Percentiles rank a stretch among this genome's conserved stretches.
phyloP scores from a whole-genome alignment of 2,113 vertebrate species.

The Romanogobio albipinnatus region DNA sequence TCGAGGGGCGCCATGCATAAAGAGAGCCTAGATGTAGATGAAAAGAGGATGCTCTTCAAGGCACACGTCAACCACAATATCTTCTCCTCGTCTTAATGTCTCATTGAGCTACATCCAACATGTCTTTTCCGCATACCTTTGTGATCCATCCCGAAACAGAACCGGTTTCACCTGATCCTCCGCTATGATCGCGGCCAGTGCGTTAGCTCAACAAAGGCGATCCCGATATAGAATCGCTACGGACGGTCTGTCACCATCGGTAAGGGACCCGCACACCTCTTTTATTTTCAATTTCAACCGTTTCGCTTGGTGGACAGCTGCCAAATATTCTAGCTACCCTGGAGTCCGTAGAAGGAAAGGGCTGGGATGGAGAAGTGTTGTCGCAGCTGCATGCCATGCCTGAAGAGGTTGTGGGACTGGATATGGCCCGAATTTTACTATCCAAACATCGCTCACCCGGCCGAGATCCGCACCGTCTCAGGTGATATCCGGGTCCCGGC shows the following conservation, averaged over 20 bases:
- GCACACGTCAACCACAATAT: neutral
- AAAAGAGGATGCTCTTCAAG: slow-evolving; percentile 32
- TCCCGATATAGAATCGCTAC: neutral
- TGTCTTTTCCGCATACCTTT: slow-evolving; percentile 73
- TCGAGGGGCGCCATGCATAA: slow-evolving; percentile 1
- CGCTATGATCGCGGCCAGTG: slow-evolving; percentile 56
- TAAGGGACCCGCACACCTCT: neutral
- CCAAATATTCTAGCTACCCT: slow-evolving; percentile 45
- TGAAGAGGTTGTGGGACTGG: slow-evolving; percentile 84
- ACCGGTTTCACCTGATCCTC: slow-evolving; percentile 77
- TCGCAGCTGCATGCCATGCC: slow-evolving; percentile 81
- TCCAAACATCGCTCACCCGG: slow-evolving; percentile 46
- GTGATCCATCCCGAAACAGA: slow-evolving; percentile 62
- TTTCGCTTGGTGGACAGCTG: slow-evolving; percentile 22
- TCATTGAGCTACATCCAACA: slow-evolving; percentile 38
- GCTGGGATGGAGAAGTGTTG: slow-evolving; percentile 86
- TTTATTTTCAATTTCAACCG: slow-evolving; percentile 1
- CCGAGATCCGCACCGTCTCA: slow-evolving; percentile 74
- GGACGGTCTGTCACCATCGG: slow-evolving; percentile 7
- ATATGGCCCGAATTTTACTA: slow-evolving; percentile 80
- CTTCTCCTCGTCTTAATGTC: slow-evolving; percentile 22
- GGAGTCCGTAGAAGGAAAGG: slow-evolving; percentile 42
- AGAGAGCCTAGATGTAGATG: neutral
- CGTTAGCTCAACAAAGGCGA: slow-evolving; percentile 49
- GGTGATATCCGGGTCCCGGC: slow-evolving; percentile 72